Conservation (phyloP, 2,888 invertebrate species). For the Cerceris rybyensis region DNA sequence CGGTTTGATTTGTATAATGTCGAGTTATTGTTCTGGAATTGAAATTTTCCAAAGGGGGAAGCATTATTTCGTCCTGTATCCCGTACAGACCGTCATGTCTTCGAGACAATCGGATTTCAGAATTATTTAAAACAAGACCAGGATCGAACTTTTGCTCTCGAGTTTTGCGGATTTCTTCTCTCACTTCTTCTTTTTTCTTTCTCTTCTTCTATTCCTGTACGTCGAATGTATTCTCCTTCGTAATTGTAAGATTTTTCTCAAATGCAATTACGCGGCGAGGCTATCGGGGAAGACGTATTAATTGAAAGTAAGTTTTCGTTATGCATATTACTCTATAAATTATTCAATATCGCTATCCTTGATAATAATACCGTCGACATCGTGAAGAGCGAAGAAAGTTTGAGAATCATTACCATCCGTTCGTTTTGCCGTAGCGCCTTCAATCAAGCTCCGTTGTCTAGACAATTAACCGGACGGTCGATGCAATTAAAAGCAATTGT, state of each 20-base stretch:
- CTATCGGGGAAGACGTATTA: conserved; percentile 24
- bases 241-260: not conserved
- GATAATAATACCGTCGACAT: conserved; percentile 36
- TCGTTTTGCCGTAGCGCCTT: conserved; percentile 52
- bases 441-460: conserved; percentile 61
- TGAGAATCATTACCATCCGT: conserved; percentile 57
- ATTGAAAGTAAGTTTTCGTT: conserved; percentile 39
- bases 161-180: not conserved
- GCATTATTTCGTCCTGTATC: conserved; percentile 34
- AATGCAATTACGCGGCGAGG: conserved; percentile 24
- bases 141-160: too few relatives aligned
- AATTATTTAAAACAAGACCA: too few relatives aligned
- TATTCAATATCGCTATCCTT: conserved; percentile 51
- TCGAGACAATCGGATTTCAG: too few relatives aligned
- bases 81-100: not conserved
- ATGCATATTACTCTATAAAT: conserved; percentile 50
- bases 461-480: conserved; percentile 64
- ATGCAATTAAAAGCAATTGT: conserved; percentile 69
- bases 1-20: conserved; percentile 70
- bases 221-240: not conserved
- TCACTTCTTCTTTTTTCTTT: not conserved
- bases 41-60: conserved; percentile 27
- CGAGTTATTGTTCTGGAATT: conserved; percentile 67
- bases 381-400: conserved; percentile 42
- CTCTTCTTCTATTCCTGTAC: conserved; percentile 7